Base-by-base conservation (phyloP, 2,797 vertebrate genomes). In the Parauchenoglanis punctatus region DNA sequence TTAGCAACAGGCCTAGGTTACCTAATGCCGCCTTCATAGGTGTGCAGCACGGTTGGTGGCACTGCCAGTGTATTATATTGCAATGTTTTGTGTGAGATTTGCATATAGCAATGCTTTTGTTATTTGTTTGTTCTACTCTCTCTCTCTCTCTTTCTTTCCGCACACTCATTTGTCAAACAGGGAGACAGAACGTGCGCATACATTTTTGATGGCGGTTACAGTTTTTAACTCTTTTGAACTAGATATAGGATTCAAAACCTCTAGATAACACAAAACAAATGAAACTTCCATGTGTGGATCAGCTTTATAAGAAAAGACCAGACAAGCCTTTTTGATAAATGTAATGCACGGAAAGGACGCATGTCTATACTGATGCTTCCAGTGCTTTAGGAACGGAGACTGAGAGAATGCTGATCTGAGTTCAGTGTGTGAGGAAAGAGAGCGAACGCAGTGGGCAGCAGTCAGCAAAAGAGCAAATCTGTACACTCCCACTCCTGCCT, bases 391-490 rank as follows among this genome's bases (percentile, higher is more conserved):
- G 12, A 56, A 15, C 31, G 20, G 77, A 80, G 31, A 80, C 8
- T 6, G n/a, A 28, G 20, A 28, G 25, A 31, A 70, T 35, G 23
- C 23, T 40, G 68, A 72, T 73, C 52, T 44, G 31, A 81, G 72
- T 20, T 35, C 12, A 46, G 7, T 10, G 28, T 31, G 54, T 68
- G 35, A 59, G 3, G 86, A 76, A 83, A 18, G n/a, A 87, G 81
- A 59, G 70, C 17, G 58, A 65, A 20, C 88, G 40, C 72, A 56
- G 88, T 83, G 81, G 85, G 85, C 85, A 83, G 73, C 84, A 88
- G 88, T 75, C 68, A 65, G 85, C 91, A 91, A 94, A 94, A 92
- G 91, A 92, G 84, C 15, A 4, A 15, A 78, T 81, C 83, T 56
- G 82, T 78, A 91, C 85, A 76, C 88, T 90, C 87, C 89, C 90